Evolutionary conservation across 2,888 invertebrate genomes (phyloP).

Genomic region (Danaus chrysippus): DNA sequence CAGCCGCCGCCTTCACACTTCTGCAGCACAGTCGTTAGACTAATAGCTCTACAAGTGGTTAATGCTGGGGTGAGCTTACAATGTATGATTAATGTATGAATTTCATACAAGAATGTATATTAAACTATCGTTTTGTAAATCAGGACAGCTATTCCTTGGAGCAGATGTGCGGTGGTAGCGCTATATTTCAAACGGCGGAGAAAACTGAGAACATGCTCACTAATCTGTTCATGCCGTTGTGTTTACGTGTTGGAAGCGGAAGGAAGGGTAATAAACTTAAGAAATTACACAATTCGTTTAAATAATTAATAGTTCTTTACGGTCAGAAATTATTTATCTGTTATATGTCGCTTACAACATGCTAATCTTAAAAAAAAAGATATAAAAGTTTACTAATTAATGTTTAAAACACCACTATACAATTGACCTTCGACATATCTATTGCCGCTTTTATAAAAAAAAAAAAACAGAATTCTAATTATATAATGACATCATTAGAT

Average conservation of each 20-base stretch:
- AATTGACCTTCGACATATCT: too few relatives aligned
- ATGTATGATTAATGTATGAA: neutral
- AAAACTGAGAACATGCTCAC: slow-evolving; percentile 97
- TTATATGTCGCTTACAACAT: neutral
- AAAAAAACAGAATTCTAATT: neutral
- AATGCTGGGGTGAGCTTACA: slow-evolving; percentile 87
- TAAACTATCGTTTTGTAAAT: too few relatives aligned
- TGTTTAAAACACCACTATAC: too few relatives aligned
- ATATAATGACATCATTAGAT: slow-evolving; percentile 72
- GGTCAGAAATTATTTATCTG: too few relatives aligned
- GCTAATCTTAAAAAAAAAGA: neutral
- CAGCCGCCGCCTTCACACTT: slow-evolving; percentile 97
- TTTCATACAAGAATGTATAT: too few relatives aligned
- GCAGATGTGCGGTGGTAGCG: slow-evolving; percentile 95
- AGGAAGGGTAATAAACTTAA: slow-evolving; percentile 85
- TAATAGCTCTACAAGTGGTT: slow-evolving; percentile 96
- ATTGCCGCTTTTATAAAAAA: neutral
- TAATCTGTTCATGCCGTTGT: slow-evolving; percentile 97
- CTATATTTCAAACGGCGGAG: slow-evolving; percentile 92
- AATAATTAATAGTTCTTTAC: too few relatives aligned
- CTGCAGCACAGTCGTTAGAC: slow-evolving; percentile 96
- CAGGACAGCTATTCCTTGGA: slow-evolving; percentile 93
- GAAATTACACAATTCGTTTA: too few relatives aligned
- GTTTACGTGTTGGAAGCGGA: slow-evolving; percentile 96
- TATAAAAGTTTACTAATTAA: neutral